phyloP scores from a whole-genome alignment of 1,140 invertebrate genomes.

The Asbolus verrucosus region DNA sequence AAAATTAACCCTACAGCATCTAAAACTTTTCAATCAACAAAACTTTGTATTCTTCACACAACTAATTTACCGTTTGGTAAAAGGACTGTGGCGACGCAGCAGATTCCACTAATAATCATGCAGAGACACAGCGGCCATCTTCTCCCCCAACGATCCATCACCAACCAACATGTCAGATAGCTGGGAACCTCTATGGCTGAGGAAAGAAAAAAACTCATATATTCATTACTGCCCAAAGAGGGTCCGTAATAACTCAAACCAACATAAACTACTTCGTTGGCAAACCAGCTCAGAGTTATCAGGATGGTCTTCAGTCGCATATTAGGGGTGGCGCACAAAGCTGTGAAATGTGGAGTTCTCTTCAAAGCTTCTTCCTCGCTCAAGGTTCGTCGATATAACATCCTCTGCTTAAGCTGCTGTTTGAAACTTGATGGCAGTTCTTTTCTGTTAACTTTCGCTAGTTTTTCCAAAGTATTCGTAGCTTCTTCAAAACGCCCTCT shows the following conservation, averaged over 20 bases:
- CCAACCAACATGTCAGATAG: constrained; percentile 84
- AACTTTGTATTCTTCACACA: background rate
- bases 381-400: constrained; percentile 74
- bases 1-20: constrained; percentile 80
- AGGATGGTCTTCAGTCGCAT: constrained; percentile 81
- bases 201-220: constrained; percentile 87
- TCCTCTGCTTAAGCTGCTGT: constrained; percentile 77
- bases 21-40: constrained; percentile 64
- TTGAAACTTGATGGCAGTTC: constrained; percentile 79
- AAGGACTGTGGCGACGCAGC: constrained; percentile 84
- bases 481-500: constrained; percentile 84
- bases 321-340: constrained; percentile 85
- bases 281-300: constrained; percentile 78
- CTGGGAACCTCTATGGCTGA: constrained; percentile 87
- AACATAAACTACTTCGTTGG: constrained; percentile 85
- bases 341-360: constrained; percentile 74
- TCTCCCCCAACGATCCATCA: constrained; percentile 86
- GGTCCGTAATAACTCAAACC: constrained; percentile 90
- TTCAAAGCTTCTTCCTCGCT: constrained; percentile 73
- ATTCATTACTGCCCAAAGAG: constrained; percentile 84
- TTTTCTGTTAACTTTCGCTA: constrained; percentile 82
- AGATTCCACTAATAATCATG: constrained; percentile 85
- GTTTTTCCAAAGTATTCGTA: constrained; percentile 77
- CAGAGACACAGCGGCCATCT: constrained; percentile 85
- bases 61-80: constrained; percentile 76